Conservation (phyloP, 2,888 invertebrate species). For the Brenthis daphne region DNA sequence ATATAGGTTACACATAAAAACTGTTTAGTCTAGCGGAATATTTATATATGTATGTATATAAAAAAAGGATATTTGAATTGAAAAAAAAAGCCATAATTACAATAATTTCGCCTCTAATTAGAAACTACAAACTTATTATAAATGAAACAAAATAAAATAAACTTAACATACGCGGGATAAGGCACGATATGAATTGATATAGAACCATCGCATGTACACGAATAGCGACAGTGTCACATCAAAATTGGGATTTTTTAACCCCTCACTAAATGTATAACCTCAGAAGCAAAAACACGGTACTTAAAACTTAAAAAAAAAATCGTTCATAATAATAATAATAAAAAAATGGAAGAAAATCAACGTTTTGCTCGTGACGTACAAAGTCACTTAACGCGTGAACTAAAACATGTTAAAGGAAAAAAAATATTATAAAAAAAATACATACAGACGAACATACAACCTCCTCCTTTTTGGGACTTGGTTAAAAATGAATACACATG, state of each 20-base stretch:
- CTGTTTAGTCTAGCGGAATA: constrained; percentile 1
- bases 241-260: not conserved
- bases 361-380: too few species aligned
- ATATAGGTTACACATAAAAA: constrained; percentile 6
- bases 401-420: too few species aligned
- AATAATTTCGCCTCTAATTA: constrained; percentile 24
- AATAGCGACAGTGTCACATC: not conserved
- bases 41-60: not conserved
- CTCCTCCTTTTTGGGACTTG: too few species aligned
- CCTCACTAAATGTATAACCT: too few species aligned
- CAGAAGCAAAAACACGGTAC: too few species aligned
- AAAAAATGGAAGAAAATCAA: too few species aligned
- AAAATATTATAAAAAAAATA: too few species aligned
- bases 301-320: too few species aligned
- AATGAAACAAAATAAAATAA: constrained; percentile 24
- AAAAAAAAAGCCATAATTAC: constrained; percentile 16
- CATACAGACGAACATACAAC: too few species aligned
- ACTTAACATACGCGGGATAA: constrained; percentile 37
- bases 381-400: too few species aligned
- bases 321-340: too few species aligned
- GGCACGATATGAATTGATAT: constrained; percentile 35
- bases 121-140: constrained; percentile 15
- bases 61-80: not conserved
- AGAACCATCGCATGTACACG: constrained; percentile 14
- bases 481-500: too few species aligned